Evolutionary conservation across 2,888 invertebrate species (phyloP).

Genomic region (Plusia festucae): DNA sequence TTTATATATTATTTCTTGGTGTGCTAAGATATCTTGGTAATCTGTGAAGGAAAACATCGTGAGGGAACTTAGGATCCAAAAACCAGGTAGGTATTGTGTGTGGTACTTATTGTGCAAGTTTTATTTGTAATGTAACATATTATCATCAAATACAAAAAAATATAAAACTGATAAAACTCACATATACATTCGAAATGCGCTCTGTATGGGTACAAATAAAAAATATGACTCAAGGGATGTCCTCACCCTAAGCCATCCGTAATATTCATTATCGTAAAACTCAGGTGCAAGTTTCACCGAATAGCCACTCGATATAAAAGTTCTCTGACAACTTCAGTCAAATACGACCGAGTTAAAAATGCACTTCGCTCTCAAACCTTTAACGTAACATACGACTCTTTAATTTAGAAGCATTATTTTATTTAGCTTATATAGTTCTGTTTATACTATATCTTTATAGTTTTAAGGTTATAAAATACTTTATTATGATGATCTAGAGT

Average conservation of each 20-base stretch:
- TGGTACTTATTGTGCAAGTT: too few relatives aligned
- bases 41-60: too few relatives aligned
- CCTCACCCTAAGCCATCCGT: conserved; percentile 38
- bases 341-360: conserved; percentile 36
- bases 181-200: conserved; percentile 11
- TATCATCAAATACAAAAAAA: too few relatives aligned
- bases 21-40: too few relatives aligned
- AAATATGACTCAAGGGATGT: conserved; percentile 21
- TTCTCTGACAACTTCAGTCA: conserved; percentile 43
- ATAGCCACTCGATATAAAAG: conserved; percentile 56
- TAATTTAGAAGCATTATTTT: conserved; percentile 28
- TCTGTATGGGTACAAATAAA: conserved; percentile 11
- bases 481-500: conserved; percentile 30
- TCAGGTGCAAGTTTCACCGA: conserved; percentile 56
- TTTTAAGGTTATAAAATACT: conserved; percentile 20
- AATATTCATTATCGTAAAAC: conserved; percentile 65
- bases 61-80: too few relatives aligned
- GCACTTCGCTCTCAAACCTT: conserved; percentile 27
- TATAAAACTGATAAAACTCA: not conserved
- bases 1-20: too few relatives aligned
- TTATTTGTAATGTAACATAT: too few relatives aligned
- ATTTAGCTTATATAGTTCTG: conserved; percentile 16
- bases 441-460: conserved; percentile 5
- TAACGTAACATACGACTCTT: conserved; percentile 25
- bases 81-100: too few relatives aligned